phyloP scores from a whole-genome alignment of 2,113 vertebrate genomes.

The Leucoraja erinaceus region DNA sequence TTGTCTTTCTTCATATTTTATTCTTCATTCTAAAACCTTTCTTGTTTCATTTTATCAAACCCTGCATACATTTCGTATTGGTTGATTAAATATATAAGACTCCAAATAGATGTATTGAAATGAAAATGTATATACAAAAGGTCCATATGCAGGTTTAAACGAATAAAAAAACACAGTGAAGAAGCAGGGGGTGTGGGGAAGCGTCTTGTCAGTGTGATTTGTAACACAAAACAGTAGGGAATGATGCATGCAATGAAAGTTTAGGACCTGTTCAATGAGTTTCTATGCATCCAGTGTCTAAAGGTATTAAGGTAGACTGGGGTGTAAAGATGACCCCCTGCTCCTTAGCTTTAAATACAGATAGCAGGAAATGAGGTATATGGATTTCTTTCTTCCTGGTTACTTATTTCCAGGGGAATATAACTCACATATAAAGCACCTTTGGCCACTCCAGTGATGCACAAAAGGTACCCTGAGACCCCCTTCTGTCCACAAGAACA shows the following conservation, averaged over 20 bases:
- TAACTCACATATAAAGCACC: conserved; percentile 68
- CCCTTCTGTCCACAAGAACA: conserved; percentile 54
- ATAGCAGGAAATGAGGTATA: conserved; percentile 71
- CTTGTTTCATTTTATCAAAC: background rate
- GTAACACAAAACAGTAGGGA: conserved; percentile 87
- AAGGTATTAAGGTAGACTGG: conserved; percentile 79
- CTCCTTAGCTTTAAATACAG: conserved; percentile 61
- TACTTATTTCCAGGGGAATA: conserved; percentile 66
- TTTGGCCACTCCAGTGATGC: conserved; percentile 63
- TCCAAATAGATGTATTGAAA: background rate
- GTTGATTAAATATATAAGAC: background rate
- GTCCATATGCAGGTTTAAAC: conserved; percentile 75
- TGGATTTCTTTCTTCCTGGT: conserved; percentile 62
- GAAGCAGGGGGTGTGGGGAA: conserved; percentile 57
- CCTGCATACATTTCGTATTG: background rate
- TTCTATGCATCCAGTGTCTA: conserved; percentile 78
- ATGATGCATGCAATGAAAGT: conserved; percentile 77
- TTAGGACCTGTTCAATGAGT: conserved; percentile 65
- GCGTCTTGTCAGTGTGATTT: conserved; percentile 98
- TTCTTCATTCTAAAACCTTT: background rate
- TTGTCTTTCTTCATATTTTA: background rate
- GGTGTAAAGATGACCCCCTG: conserved; percentile 67
- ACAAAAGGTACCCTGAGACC: conserved; percentile 60
- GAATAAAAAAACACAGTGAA: conserved; percentile 63
- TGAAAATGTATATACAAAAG: conserved; percentile 26